A percentile compares a stretch with the other conserved stretches of the same genome.
Conservation (phyloP, 1,140 invertebrate genomes). For the Chelonus insularis region DNA sequence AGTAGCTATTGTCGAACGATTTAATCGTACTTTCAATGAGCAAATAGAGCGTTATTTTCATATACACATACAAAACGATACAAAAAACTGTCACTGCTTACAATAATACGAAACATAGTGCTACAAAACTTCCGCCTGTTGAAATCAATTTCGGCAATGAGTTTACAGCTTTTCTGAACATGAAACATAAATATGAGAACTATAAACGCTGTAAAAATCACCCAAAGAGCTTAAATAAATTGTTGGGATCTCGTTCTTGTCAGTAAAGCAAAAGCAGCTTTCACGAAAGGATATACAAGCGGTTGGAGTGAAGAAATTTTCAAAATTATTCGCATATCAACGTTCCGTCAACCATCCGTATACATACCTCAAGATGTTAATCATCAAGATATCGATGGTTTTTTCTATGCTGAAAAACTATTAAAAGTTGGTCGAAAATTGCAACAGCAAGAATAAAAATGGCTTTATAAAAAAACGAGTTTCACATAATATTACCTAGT, state of each 20-base stretch:
- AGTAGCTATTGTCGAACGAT: too few species aligned
- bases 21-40: too few species aligned
- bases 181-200: too few species aligned
- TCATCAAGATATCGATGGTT: slow-evolving; percentile 22
- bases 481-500: too few species aligned
- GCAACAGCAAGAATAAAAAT: too few species aligned
- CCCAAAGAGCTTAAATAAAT: neutral
- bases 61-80: too few species aligned
- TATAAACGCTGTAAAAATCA: neutral
- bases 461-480: too few species aligned
- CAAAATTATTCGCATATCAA: slow-evolving; percentile 14
- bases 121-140: neutral
- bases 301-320: slow-evolving; percentile 17
- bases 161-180: too few species aligned
- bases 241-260: neutral
- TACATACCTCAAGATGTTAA: slow-evolving; percentile 16
- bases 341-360: neutral
- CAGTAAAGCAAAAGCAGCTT: neutral
- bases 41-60: too few species aligned
- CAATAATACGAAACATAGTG: neutral
- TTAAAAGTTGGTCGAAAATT: too few species aligned
- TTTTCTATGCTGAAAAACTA: slow-evolving; percentile 18
- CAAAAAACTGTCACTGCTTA: neutral
- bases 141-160: neutral
- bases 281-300: slow-evolving; percentile 2